Evolutionary conservation across 2,113 vertebrate genomes (phyloP).

Genomic region (Tetrax tetrax): DNA sequence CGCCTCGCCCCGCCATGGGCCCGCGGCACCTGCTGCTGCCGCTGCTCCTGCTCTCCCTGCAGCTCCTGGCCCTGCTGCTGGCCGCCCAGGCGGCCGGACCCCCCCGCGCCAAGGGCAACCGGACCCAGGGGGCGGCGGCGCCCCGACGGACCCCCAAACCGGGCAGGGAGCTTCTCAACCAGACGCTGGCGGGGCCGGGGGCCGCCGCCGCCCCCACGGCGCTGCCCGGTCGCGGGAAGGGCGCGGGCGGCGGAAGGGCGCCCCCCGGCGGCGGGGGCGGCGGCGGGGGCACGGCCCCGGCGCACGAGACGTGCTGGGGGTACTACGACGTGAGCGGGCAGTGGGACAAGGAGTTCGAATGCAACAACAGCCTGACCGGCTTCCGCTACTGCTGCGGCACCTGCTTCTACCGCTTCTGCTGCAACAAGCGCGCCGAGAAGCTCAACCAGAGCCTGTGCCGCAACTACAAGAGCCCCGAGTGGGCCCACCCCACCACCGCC

Average conservation of each 20-base stretch:
- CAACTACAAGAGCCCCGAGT: conserved; percentile 89
- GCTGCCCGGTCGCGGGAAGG: conserved; percentile 56
- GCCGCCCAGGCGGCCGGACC: conserved; percentile 46
- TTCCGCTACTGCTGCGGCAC: conserved; percentile 99
- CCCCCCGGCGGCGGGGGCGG: conserved; percentile 24
- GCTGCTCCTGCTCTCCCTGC: conserved; percentile 54
- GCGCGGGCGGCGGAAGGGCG: conserved; percentile 47
- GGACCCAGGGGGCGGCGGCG: conserved; percentile 48
- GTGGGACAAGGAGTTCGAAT: conserved; percentile 96
- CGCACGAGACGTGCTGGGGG: conserved; percentile 90
- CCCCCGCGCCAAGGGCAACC: conserved; percentile 68
- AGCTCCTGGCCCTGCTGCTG: not conserved
- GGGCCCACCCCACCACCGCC: conserved; percentile 85
- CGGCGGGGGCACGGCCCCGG: conserved; percentile 73
- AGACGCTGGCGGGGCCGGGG: conserved; percentile 51
- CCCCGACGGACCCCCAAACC: conserved; percentile 33
- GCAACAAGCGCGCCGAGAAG: conserved; percentile 92
- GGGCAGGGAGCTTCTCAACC: conserved; percentile 49
- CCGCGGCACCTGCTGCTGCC: conserved; percentile 64
- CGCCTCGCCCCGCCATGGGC: conserved; percentile 63
- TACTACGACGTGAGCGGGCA: conserved; percentile 99
- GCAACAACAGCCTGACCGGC: conserved; percentile 96
- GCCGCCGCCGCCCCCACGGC: not conserved
- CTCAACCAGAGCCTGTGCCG: conserved; percentile 93
- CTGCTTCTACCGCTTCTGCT: conserved; percentile 98